phyloP scores from a whole-genome alignment of 1,140 invertebrate genomes.

The Heterodera schachtii region DNA sequence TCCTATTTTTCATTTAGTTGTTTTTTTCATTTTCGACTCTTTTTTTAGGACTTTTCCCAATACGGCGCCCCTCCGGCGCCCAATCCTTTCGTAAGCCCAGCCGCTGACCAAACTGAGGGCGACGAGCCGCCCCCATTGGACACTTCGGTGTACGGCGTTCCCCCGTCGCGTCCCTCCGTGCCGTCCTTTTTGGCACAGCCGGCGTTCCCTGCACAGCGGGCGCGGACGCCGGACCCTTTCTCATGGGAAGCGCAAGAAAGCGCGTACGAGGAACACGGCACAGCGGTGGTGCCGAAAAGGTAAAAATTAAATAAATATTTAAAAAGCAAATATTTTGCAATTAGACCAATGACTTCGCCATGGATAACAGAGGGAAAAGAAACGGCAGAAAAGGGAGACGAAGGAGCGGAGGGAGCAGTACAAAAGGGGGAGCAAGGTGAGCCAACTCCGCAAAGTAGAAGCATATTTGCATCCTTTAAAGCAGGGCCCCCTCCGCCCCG shows the following conservation, averaged over 20 bases:
- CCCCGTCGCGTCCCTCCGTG: neutral
- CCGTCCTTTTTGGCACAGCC: slow-evolving; percentile 31
- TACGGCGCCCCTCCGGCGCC: neutral
- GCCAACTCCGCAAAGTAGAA: neutral
- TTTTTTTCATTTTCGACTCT: too few species aligned
- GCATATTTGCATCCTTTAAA: neutral
- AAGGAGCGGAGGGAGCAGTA: neutral
- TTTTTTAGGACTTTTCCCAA: neutral
- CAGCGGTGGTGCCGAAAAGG: slow-evolving; percentile 13
- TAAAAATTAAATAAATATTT: neutral
- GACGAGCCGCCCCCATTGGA: neutral
- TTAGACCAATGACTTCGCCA: slow-evolving; percentile 21
- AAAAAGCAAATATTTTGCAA: neutral
- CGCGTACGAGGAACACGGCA: slow-evolving; percentile 22
- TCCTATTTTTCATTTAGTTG: neutral
- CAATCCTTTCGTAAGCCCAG: neutral
- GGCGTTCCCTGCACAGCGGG: slow-evolving; percentile 33
- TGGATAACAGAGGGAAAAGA: slow-evolving; percentile 18
- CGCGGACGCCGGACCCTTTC: slow-evolving; percentile 53
- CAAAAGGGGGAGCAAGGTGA: neutral
- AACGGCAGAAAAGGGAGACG: neutral
- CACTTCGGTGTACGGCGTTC: slow-evolving; percentile 19
- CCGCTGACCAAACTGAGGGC: neutral
- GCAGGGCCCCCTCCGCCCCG: slow-evolving; percentile 41
- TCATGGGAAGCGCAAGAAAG: slow-evolving; percentile 60